Evolutionary conservation across 2,888 invertebrate genomes (phyloP), one percentile per base, ranked within the genome.

Genomic region (Pelosia muscerda): DNA sequence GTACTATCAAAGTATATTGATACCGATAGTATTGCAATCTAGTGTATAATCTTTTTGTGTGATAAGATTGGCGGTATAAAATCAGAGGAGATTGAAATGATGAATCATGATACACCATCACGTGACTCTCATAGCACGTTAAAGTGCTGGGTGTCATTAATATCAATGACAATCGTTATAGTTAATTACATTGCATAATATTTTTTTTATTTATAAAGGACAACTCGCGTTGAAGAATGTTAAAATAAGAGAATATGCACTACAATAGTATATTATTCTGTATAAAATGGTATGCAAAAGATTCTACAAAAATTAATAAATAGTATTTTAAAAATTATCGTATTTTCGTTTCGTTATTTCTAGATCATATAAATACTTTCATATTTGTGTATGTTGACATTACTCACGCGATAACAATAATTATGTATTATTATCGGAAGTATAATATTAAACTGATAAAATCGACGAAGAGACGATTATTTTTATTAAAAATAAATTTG

Each of bases 21-120:
- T n/a, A 9, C n/a, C 9, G 49, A 49, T 49, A n/a, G n/a, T 49
- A 49, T n/a, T n/a, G 2, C n/a, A 49, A 49, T 49, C 49, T n/a
- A 49, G 49, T n/a, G 9, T 49, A 2, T 49, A 49, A 42, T 49
- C 49, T 49, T 49, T 49, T n/a, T 49, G n/a, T 49, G 9, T 2
- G 49, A 49, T 49, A n/a, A 49, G 49, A 49, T 49, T 49, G 49
- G n/a, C n/a, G 49, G 49, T 49, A 49, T 49, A 49, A 49, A 49
- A 49, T 49, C 49, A 9, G n/a, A n/a, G 8, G 49, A n/a, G 49
- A 49, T 49, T 49, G 19, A n/a, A 49, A 49, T 49, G n/a, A n/a
- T 49, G 49, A 49, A 19, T 49, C 49, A 49, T 49, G n/a, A n/a
- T 1, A 9, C 49, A 19, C 49, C n/a, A 19, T 49, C 49, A 49